These are phyloP conservation scores for Amphiprion percula DNA, from an alignment of 2,113 vertebrate genomes.

Conservation along the genomic window DNA sequence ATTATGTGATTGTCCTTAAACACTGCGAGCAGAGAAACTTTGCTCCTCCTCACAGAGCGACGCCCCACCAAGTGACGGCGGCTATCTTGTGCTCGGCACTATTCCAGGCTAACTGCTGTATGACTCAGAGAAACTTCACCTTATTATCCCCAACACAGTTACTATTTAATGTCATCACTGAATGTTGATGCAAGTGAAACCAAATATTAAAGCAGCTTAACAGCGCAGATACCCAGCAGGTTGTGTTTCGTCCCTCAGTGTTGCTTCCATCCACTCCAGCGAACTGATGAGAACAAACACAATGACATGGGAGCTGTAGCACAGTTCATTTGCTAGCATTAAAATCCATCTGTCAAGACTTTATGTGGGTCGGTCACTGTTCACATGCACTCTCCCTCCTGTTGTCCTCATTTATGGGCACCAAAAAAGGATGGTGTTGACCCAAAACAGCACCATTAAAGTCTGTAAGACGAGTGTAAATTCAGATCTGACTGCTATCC, in stretches of 20 bases:
- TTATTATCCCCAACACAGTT: slow-evolving; percentile 24
- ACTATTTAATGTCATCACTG: slow-evolving; percentile 53
- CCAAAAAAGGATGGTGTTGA: no score
- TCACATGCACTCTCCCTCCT: slow-evolving; percentile 7
- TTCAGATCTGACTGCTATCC: no score
- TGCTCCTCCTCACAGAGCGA: neutral
- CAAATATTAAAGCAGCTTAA: slow-evolving; percentile 29
- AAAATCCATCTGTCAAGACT: neutral
- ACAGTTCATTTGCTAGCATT: neutral
- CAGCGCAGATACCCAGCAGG: neutral
- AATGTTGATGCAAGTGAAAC: slow-evolving; percentile 45
- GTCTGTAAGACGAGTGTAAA: no score
- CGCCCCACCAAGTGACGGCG: neutral
- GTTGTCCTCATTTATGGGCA: no score
- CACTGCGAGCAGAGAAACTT: neutral
- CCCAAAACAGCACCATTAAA: no score
- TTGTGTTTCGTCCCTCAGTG: neutral
- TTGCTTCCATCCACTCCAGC: neutral
- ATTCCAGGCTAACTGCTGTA: slow-evolving; percentile 73
- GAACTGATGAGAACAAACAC: neutral
- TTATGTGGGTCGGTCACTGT: neutral
- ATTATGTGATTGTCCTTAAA: slow-evolving; percentile 38
- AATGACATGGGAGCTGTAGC: neutral
- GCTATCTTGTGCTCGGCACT: slow-evolving; percentile 70
- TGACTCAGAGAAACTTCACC: slow-evolving; percentile 34